Evolutionary conservation across 2,888 invertebrate species (phyloP), one percentile per base, ranked within the genome.

Genomic region (Gandaritis pyraliata): DNA sequence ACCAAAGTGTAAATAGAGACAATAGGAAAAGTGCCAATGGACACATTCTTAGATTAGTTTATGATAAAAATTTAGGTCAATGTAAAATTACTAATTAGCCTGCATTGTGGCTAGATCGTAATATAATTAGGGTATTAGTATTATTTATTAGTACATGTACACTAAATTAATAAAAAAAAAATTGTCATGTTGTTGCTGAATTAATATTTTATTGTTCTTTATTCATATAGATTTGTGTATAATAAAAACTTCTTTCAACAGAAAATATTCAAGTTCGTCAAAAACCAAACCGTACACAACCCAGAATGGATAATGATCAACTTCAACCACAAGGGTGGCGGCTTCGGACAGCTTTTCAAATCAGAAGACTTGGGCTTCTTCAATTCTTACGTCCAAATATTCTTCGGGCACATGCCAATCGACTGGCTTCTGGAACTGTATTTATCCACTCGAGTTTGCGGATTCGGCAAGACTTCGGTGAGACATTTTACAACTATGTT

Each of bases 371-470:
- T 99, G 41, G 96, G 23, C 1, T 4, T 2, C 4, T 23, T 23
- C 23, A 23, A 4, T 23, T 2, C 97, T 70, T 99, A 98, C 86
- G 96, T 99, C 75, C 95, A 99, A 81, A 96, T 99, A 94, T 99
- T 99, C 83, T 97, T 98, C 87, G 96, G 95, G 78, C 98, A 98
- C 78, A 98, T 98, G 89, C 99, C 99, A 0, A 98, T 98, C 0
- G 99, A 99, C 82, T 99, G 99, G 99, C 93, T 99, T 6, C 88
- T 99, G 11, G 98, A 98, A 75, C 96, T 98, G 81, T 95, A 98
- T 68, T 94, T 98, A 56, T 95, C 96, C 61, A 97, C 98, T 3
- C 97, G 96, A 86, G 96, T 96, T n/a, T 99, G 99, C 88, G 95
- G 95, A 1, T 94, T 96, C 68, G 95, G 96, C 70, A 96, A 95